phyloP scores from a whole-genome alignment of 2,113 vertebrate species.

The Poeciliopsis prolifica region DNA sequence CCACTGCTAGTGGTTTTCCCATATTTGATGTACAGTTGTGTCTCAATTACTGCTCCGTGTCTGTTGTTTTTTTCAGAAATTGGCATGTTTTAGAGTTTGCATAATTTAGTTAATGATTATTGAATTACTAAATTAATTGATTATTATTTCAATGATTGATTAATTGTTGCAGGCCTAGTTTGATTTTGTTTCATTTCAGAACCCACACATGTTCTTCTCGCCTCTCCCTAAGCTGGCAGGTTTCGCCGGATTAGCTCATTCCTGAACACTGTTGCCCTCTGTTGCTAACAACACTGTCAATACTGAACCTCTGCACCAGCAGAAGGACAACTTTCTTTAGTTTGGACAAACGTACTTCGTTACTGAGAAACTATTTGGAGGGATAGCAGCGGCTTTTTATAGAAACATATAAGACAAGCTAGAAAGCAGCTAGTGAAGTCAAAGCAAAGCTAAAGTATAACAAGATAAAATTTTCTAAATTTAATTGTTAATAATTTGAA shows the following conservation, averaged over 20 bases:
- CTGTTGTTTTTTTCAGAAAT: too few relatives aligned
- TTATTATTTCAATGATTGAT: too few relatives aligned
- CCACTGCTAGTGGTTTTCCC: too few relatives aligned
- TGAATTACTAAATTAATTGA: too few relatives aligned
- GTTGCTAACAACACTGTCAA: slow-evolving; percentile 72
- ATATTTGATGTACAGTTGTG: too few relatives aligned
- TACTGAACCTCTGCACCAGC: background rate
- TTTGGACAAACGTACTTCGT: slow-evolving; percentile 24
- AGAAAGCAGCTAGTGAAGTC: background rate
- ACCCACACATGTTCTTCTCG: background rate
- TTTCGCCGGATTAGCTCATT: slow-evolving; percentile 46
- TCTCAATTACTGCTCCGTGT: too few relatives aligned
- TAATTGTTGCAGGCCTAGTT: background rate
- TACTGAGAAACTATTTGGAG: slow-evolving; percentile 7
- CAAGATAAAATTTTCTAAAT: background rate
- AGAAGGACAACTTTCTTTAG: slow-evolving; percentile 23
- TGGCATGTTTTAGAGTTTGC: too few relatives aligned
- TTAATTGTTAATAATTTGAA: background rate
- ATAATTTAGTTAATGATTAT: too few relatives aligned
- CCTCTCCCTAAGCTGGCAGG: slow-evolving; percentile 29
- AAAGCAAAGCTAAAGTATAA: background rate
- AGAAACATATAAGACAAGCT: slow-evolving; percentile 4
- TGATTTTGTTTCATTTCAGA: background rate
- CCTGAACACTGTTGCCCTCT: slow-evolving; percentile 48
- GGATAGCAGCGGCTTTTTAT: too few relatives aligned